Conservation (phyloP, 2,113 vertebrate genomes). For the Taurulus bubalis region DNA sequence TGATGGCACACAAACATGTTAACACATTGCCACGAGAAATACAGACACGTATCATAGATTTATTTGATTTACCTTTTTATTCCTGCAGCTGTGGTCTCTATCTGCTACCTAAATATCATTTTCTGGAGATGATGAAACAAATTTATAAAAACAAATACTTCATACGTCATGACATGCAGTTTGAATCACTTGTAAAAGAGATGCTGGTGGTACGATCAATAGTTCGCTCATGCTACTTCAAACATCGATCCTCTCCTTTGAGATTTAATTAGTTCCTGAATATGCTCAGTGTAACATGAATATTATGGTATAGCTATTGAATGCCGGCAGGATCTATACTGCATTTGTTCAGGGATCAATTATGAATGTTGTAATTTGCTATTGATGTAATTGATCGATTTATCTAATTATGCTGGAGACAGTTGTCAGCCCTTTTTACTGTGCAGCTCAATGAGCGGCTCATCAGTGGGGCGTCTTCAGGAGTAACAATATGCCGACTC, state of each 20-base stretch:
- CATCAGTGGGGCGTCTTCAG: conserved; percentile 44
- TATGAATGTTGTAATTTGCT: conserved; percentile 82
- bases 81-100: background rate
- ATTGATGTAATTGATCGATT: conserved; percentile 79
- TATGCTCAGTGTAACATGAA: conserved; percentile 76
- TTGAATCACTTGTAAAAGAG: conserved; percentile 43
- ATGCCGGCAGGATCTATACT: conserved; percentile 61
- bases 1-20: background rate
- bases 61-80: background rate
- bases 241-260: conserved; percentile 73
- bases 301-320: conserved; percentile 67
- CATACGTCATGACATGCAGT: conserved; percentile 39
- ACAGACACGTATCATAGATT: background rate
- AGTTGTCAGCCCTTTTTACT: conserved; percentile 65
- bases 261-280: conserved; percentile 81
- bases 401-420: conserved; percentile 75
- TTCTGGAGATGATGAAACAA: conserved; percentile 15
- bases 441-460: conserved; percentile 50
- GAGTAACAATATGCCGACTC: conserved; percentile 39
- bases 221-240: conserved; percentile 63
- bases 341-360: conserved; percentile 74
- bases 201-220: conserved; percentile 61
- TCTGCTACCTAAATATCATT: background rate
- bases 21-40: background rate
- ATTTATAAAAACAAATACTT: conserved; percentile 45